These are phyloP conservation scores for Oncopodura yosiiana DNA, from an alignment of 1,140 invertebrate species.

Conservation along the genomic window DNA sequence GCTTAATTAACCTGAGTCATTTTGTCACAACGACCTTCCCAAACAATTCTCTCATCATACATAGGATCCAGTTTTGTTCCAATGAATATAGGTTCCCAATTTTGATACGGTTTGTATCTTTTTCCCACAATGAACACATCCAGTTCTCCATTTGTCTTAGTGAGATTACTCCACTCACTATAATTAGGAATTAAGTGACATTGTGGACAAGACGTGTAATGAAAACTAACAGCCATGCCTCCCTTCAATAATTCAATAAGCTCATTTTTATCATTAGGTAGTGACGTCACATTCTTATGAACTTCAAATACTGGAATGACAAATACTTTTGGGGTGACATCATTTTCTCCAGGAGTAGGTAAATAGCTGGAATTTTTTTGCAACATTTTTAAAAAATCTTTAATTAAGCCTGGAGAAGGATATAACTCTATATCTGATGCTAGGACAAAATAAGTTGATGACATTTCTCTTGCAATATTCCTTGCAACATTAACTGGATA, in stretches of 20 bases:
- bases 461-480: conserved; percentile 36
- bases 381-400: conserved; percentile 26
- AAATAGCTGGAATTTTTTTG: conserved; percentile 29
- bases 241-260: conserved; percentile 34
- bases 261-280: conserved; percentile 38
- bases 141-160: background rate
- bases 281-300: conserved; percentile 29
- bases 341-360: conserved; percentile 39
- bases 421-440: conserved; percentile 39
- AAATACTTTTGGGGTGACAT: conserved; percentile 32
- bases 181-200: conserved; percentile 41
- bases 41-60: conserved; percentile 42
- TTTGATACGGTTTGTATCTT: conserved; percentile 24
- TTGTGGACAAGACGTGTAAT: background rate
- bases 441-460: conserved; percentile 42
- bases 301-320: conserved; percentile 8
- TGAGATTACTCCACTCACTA: conserved; percentile 28
- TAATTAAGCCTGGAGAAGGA: conserved; percentile 19
- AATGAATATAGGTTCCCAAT: conserved; percentile 40
- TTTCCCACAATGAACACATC: conserved; percentile 24
- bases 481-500: conserved; percentile 62
- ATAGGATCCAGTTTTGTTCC: conserved; percentile 44
- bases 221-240: conserved; percentile 37
- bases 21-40: conserved; percentile 45
- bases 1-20: conserved; percentile 41